These are phyloP conservation scores for Anhinga anhinga DNA, from an alignment of 2,113 vertebrate species.

Conservation along the genomic window DNA sequence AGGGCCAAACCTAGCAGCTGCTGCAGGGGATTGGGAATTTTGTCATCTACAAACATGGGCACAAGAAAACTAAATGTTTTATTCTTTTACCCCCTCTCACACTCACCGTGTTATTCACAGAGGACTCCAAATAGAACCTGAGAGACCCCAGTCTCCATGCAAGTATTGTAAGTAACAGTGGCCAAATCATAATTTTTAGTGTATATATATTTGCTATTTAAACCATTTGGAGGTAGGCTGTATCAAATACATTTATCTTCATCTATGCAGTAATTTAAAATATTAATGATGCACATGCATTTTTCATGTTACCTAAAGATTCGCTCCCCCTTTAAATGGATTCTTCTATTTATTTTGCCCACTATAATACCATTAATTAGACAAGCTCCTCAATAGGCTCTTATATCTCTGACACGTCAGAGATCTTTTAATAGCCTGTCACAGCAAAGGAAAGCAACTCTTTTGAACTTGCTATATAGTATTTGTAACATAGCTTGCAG, in stretches of 20 bases:
- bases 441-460: not conserved
- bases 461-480: not conserved
- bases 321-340: not conserved
- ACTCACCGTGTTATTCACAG: not conserved
- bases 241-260: slow-evolving; percentile 10
- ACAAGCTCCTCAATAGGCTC: not conserved
- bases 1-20: not conserved
- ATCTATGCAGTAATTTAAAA: slow-evolving; percentile 25
- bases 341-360: slow-evolving; percentile 13
- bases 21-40: not conserved
- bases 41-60: not conserved
- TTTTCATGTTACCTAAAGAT: slow-evolving; percentile 41
- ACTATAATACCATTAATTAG: slow-evolving; percentile 7
- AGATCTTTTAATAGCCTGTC: not conserved
- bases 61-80: not conserved
- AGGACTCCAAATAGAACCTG: not conserved
- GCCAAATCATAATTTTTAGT: not conserved
- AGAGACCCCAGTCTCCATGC: not conserved
- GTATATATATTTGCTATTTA: not conserved
- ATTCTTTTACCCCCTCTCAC: not conserved
- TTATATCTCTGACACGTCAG: not conserved
- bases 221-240: not conserved
- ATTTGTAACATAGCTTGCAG: not conserved
- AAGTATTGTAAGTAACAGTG: not conserved
- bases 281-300: not conserved